Evolutionary conservation across 2,113 vertebrate genomes (phyloP), one percentile per base, ranked within the genome.

Genomic region (Barnardius zonarius): DNA sequence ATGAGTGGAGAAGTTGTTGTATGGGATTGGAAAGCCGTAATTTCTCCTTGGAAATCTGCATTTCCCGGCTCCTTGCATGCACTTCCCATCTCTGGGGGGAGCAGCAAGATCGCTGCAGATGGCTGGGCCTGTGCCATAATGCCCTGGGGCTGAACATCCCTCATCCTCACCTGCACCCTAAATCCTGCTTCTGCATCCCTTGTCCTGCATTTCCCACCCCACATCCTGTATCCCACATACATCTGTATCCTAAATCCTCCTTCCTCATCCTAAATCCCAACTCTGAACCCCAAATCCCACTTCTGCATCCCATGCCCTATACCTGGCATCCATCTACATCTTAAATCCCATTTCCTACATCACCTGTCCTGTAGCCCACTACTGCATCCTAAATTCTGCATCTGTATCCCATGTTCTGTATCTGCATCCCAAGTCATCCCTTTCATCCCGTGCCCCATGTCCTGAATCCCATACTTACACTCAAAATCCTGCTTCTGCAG

Each of bases 71-170:
- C 2, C 0, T 48, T n/a, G 72, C 72, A 70, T 14, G 16, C 70
- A 37, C 61, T 55, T 33, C 51, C 28, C 43, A 1, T 3, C 59
- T 51, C 54, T 8, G 5, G 51, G 35, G 35, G 25, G 4, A 23
- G 67, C 52, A 14, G 3, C 23, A 17, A 18, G n/a, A 31, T 7
- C 72, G 44, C 55, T 2, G 17, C 0, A n/a, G 66, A 11, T 0
- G 5, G 67, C 35, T 18, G 19, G 37, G n/a, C 23, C 39, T 37
- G 48, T 0, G 1, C 54, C 3, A 2, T 5, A 61, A 9, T 48
- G 41, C 57, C 22, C 46, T 9, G 28, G 44, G n/a, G 67, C 63
- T 49, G 48, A 24, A 68, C 63, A 39, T 2, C 43, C 43, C 68
- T 3, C 5, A 3, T 27, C 63, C 75, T 48, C 2, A 31, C 3